These are phyloP conservation scores for Solenopsis invicta DNA, from an alignment of 1,140 invertebrate species.

Conservation along the genomic window DNA sequence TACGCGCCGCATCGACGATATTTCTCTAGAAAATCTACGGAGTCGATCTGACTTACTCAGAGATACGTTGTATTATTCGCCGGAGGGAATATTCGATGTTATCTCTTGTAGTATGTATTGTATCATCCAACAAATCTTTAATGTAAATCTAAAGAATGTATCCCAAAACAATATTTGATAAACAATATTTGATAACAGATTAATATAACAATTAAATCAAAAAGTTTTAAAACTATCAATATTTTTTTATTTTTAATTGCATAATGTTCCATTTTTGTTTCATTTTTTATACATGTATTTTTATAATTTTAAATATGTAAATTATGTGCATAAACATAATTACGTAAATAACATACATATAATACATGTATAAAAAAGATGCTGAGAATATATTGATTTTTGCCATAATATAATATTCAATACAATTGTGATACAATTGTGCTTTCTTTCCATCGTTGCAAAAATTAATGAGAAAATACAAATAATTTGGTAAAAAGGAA, in stretches of 20 bases:
- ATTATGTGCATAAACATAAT: not conserved
- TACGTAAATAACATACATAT: not conserved
- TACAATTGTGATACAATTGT: slow-evolving; percentile 7
- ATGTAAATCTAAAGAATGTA: slow-evolving; percentile 7
- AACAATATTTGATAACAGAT: not conserved
- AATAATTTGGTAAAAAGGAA: slow-evolving; percentile 56
- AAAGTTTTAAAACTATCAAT: not conserved
- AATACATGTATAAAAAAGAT: not conserved
- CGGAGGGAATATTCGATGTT: slow-evolving; percentile 22
- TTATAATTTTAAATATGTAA: not conserved
- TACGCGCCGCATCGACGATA: slow-evolving; percentile 29
- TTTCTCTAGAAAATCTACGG: slow-evolving; percentile 45
- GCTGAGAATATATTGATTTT: not conserved
- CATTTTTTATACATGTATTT: not conserved
- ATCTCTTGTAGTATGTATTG: slow-evolving; percentile 13
- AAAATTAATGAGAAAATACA: slow-evolving; percentile 25
- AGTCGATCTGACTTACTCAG: slow-evolving; percentile 27
- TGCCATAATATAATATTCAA: not conserved
- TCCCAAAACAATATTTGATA: not conserved
- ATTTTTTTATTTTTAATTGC: not conserved
- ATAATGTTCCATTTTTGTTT: not conserved
- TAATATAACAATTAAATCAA: slow-evolving; percentile 10
- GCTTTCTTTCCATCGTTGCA: not conserved
- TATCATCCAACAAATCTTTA: slow-evolving; percentile 19
- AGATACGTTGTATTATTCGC: slow-evolving; percentile 33